phyloP scores from a whole-genome alignment of 2,888 invertebrate genomes.

The Anticlea derivata region DNA sequence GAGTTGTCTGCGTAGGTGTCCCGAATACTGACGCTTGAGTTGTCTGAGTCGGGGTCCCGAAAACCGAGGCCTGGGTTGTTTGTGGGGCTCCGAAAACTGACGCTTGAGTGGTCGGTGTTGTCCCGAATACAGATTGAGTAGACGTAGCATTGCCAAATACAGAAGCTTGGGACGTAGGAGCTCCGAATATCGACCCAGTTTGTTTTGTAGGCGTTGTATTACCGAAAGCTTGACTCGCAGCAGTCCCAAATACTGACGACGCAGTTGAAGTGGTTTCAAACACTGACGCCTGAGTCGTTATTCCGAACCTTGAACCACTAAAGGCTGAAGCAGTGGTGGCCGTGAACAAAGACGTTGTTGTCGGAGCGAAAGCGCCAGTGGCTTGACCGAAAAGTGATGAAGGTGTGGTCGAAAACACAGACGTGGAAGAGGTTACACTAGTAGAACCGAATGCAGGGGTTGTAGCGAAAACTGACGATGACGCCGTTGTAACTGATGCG shows the following conservation, averaged over 20 bases:
- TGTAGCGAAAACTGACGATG: conserved; percentile 43
- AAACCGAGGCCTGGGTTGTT: conserved; percentile 41
- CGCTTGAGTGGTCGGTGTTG: conserved; percentile 36
- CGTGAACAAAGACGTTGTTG: conserved; percentile 43
- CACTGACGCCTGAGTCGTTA: conserved; percentile 27
- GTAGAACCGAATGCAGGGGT: conserved; percentile 11
- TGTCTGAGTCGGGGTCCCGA: conserved; percentile 35
- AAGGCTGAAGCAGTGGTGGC: conserved; percentile 18
- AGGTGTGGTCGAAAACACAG: conserved; percentile 45
- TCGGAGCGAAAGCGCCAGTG: conserved; percentile 32
- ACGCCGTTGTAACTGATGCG: conserved; percentile 31
- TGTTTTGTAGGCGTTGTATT: conserved; percentile 29
- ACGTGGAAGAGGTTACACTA: conserved; percentile 40
- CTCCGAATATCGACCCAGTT: conserved; percentile 37
- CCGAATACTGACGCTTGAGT: conserved; percentile 41
- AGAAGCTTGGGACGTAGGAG: conserved; percentile 30
- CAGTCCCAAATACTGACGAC: conserved; percentile 47
- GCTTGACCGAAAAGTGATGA: conserved; percentile 50
- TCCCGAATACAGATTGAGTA: conserved; percentile 12
- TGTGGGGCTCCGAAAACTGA: conserved; percentile 53
- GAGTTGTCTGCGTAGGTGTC: conserved; percentile 37
- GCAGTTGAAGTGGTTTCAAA: conserved; percentile 35
- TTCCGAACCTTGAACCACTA: conserved; percentile 7
- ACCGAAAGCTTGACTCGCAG: conserved; percentile 25
- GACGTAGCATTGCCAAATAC: conserved; percentile 32